Evolutionary conservation across 1,140 invertebrate species (phyloP), one percentile per base, ranked within the genome.

Genomic region (Saccostrea cuccullata): DNA sequence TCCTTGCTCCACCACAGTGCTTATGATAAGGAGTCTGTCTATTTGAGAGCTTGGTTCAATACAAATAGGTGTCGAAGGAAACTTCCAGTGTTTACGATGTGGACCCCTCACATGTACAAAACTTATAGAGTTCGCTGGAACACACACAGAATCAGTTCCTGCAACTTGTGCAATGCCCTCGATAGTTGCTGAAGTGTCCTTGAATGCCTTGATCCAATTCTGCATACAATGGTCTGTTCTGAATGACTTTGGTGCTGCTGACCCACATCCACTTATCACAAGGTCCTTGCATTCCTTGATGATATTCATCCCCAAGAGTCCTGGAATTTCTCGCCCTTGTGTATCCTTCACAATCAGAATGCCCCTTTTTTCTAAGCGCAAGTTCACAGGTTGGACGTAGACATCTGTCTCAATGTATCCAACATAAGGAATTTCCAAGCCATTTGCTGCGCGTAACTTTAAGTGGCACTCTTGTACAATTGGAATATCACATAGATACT

Each of bases 401-500:
- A 88, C 84, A 73, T 88, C 84, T 23, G 87, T 55, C 30, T 86
- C 85, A 67, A 89, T 86, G 84, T 89, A 89, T 2, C 85, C 84
- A 83, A 89, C 77, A 56, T 89, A 86, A 23, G 88, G 88, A 60
- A 89, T 89, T 26, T 89, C 85, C 23, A 89, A 55, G 2, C 82
- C 88, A 86, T 89, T 89, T 13, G 85, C 88, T 26, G 88, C 85
- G 15, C 58, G 85, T 30, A 86, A 82, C 47, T 82, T 82, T 55
- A 82, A 82, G 30, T 82, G 77, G 12, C 47, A 40, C n/a, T 82
- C 30, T 82, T 82, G 77, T 40, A 82, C 47, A 36, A 82, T 40
- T 17, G 77, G 77, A 23, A 82, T 36, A 36, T 82, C 77, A 55
- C 30, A 12, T 40, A 82, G 30, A 82, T 82, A 82, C 47, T 36